A percentile compares a stretch with the other conserved stretches of the same genome.
Evolutionary conservation across 53 echinoderm and acorn worm genomes (phyloP).

Genomic region (Pentamera pediparva): DNA sequence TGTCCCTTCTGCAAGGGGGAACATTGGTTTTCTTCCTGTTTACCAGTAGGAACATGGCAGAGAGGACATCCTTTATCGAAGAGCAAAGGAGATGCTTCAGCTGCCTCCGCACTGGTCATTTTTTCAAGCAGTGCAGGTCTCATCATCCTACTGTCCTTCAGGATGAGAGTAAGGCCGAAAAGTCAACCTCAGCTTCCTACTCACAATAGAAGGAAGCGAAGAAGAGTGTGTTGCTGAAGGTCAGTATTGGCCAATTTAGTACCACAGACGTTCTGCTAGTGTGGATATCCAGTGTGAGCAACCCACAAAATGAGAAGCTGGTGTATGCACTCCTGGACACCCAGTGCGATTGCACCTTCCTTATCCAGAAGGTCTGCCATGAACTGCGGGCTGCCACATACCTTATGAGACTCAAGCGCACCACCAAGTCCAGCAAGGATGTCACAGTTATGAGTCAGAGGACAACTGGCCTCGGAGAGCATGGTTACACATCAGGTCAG

Average conservation of each 20-base stretch:
- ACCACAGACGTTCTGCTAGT: slow-evolving; percentile 30
- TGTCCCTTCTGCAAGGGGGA: slow-evolving; percentile 37
- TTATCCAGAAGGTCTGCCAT: slow-evolving; percentile 9
- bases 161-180: slow-evolving; percentile 3
- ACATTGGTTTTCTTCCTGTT: slow-evolving; percentile 45
- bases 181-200: neutral
- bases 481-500: slow-evolving; percentile 26
- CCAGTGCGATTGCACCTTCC: slow-evolving; percentile 49
- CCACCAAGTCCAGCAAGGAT: slow-evolving; percentile 34
- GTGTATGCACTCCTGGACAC: slow-evolving; percentile 54
- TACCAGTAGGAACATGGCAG: neutral
- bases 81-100: slow-evolving; percentile 50
- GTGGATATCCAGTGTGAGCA: slow-evolving; percentile 20
- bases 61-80: slow-evolving; percentile 11
- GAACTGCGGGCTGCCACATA: slow-evolving; percentile 3
- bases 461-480: slow-evolving; percentile 1
- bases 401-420: slow-evolving; percentile 25
- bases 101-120: slow-evolving; percentile 38
- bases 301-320: slow-evolving; percentile 28
- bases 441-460: slow-evolving; percentile 5
- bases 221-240: slow-evolving; percentile 4
- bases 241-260: neutral
- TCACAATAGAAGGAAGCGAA: neutral
- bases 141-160: slow-evolving; percentile 60
- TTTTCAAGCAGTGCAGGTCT: slow-evolving; percentile 38